These are phyloP conservation scores for Epizoanthus fatuus DNA, from an alignment of 92 coral and sea anemone genomes.

Conservation along the genomic window DNA sequence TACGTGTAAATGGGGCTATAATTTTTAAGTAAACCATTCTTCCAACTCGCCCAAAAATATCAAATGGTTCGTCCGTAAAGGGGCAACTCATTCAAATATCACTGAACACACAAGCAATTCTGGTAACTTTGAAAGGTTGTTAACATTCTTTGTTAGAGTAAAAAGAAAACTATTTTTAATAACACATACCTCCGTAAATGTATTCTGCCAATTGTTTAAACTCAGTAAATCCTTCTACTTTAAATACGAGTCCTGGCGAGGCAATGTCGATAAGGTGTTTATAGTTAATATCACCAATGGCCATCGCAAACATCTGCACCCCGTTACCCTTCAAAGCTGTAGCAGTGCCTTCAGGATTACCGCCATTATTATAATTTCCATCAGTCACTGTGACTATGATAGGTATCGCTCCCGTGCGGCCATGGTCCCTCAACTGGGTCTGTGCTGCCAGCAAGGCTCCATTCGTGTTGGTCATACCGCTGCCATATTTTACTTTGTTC, in stretches of 20 bases:
- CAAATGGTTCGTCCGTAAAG: too few species aligned
- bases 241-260: conserved; percentile 1
- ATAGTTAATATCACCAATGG: not conserved
- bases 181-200: not conserved
- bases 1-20: too few species aligned
- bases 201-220: conserved; percentile 1
- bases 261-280: not conserved
- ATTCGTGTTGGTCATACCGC: not conserved
- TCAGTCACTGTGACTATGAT: conserved; percentile 18
- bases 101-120: too few species aligned
- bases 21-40: too few species aligned
- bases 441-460: not conserved
- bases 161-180: not conserved
- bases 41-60: too few species aligned
- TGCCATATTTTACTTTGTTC: not conserved
- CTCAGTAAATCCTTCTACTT: not conserved
- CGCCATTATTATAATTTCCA: not conserved
- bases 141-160: too few species aligned
- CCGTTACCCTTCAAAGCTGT: not conserved
- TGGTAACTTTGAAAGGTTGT: too few species aligned
- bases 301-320: not conserved
- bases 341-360: not conserved
- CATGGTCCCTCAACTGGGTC: not conserved
- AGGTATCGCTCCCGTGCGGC: not conserved
- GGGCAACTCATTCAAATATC: too few species aligned